phyloP scores from a whole-genome alignment of 2,888 invertebrate species.

The Chydorus sphaericus region DNA sequence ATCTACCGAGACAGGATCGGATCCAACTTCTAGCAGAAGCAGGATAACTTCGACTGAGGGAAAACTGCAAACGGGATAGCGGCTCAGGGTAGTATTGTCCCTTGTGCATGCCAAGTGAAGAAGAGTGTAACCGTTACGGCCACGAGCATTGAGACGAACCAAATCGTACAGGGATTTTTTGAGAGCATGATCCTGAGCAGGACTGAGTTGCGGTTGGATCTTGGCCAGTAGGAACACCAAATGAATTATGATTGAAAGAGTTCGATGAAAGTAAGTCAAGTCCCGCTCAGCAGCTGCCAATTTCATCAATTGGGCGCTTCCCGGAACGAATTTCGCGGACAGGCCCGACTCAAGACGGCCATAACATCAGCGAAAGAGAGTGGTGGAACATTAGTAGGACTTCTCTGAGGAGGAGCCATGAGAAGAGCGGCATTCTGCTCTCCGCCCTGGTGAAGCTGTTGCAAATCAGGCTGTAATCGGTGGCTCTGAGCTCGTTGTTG shows the following conservation, averaged over 20 bases:
- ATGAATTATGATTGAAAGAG: conserved; percentile 72
- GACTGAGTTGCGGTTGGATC: conserved; percentile 27
- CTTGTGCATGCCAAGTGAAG: conserved; percentile 72
- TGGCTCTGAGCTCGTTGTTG: conserved; percentile 1
- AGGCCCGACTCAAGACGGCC: conserved; percentile 64
- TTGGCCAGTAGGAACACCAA: conserved; percentile 60
- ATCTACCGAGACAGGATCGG: conserved; percentile 62
- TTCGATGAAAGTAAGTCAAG: conserved; percentile 60
- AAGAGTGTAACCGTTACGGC: conserved; percentile 39
- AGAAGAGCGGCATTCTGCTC: conserved; percentile 16
- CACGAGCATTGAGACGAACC: conserved; percentile 48
- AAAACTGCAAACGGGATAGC: conserved; percentile 53
- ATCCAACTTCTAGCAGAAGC: conserved; percentile 65
- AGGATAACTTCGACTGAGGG: conserved; percentile 53
- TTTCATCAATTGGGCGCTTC: conserved; percentile 21
- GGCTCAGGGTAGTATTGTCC: conserved; percentile 51
- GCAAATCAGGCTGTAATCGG: not conserved
- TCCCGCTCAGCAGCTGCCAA: conserved; percentile 47
- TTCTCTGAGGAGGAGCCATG: conserved; percentile 14
- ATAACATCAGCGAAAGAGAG: conserved; percentile 69
- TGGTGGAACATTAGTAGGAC: conserved; percentile 42
- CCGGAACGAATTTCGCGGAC: conserved; percentile 36
- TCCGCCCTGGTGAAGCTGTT: not conserved
- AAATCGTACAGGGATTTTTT: conserved; percentile 60
- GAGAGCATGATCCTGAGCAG: conserved; percentile 33